phyloP scores from a whole-genome alignment of 1,140 invertebrate species.

The Acromyrmex heyeri region DNA sequence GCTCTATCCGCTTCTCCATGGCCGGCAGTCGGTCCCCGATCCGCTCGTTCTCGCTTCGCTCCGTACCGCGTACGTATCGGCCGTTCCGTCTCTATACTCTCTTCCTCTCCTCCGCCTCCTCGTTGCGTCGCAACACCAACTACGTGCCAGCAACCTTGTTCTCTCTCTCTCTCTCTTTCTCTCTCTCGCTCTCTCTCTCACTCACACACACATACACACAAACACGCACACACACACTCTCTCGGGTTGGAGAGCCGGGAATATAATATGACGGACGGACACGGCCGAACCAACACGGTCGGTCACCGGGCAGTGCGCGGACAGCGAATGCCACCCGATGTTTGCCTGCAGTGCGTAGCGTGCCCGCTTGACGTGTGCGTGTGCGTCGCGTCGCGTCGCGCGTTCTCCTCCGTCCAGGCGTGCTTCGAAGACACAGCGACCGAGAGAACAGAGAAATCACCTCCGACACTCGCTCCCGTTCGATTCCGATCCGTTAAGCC shows the following conservation, averaged over 20 bases:
- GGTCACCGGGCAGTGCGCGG: conserved; percentile 77
- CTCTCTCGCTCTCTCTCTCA: conserved; percentile 31
- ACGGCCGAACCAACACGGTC: conserved; percentile 76
- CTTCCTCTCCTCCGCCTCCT: conserved; percentile 62
- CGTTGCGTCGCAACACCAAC: conserved; percentile 82
- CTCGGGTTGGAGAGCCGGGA: conserved; percentile 79
- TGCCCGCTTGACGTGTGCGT: conserved; percentile 5
- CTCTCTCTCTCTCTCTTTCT: conserved; percentile 62
- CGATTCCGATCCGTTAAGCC: conserved; percentile 78
- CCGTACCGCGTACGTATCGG: conserved; percentile 40
- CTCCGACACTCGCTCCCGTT: conserved; percentile 75
- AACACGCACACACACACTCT: background rate
- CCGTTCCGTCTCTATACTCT: conserved; percentile 4
- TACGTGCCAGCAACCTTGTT: conserved; percentile 83
- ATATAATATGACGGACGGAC: conserved; percentile 85
- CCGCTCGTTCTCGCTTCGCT: conserved; percentile 35
- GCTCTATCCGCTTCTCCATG: conserved; percentile 97
- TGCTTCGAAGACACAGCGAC: background rate
- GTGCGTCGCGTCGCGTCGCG: background rate
- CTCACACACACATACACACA: too few relatives aligned
- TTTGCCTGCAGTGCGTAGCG: conserved; percentile 34
- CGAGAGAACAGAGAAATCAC: conserved; percentile 59
- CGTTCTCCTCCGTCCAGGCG: background rate
- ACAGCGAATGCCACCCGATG: conserved; percentile 77
- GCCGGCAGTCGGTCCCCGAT: conserved; percentile 75